Evolutionary conservation across 2,888 invertebrate genomes (phyloP), one percentile per base, ranked within the genome.

Genomic region (Ptychoptera albimana): DNA sequence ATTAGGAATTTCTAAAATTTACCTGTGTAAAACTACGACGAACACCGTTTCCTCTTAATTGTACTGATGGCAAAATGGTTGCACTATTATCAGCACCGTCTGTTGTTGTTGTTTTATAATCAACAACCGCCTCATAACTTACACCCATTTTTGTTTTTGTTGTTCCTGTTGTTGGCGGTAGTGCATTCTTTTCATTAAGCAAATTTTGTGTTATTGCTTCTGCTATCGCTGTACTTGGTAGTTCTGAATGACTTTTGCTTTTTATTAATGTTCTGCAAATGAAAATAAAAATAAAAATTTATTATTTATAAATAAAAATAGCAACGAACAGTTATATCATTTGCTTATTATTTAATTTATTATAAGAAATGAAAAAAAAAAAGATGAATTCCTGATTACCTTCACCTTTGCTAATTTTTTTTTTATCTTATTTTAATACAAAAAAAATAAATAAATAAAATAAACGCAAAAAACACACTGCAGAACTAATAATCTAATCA

Each of bases 191-290:
- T 5, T 23, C 23, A 23, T 23, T 23, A 23, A 23, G 23, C 3
- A 5, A 29, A 32, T 40, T 36, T 36, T 45, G 10, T 10, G 30
- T 36, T 15, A 23, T 23, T 16, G 14, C 23, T 13, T 37, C 36
- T 34, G 32, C 23, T 23, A 16, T 36, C 34, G 35, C 34, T 53
- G 53, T 34, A 51, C 51, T 54, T 45, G 55, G 54, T 37, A 58
- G 52, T 48, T 57, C 55, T 51, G 65, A 63, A 52, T 63, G 58
- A 57, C 64, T 65, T 55, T 64, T 64, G 54, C 65, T 65, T 58
- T 65, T 65, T 42, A 63, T 23, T 23, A 23, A 5, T 23, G 23
- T 23, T 23, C 23, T 23, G 23, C 4, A 23, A 23, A 23, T 23
- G 23, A 23, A 23, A 23, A 23, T 23, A 23, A 23, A 23, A n/a